Conservation (phyloP, 2,888 invertebrate species). For the Dryococelus australis region DNA sequence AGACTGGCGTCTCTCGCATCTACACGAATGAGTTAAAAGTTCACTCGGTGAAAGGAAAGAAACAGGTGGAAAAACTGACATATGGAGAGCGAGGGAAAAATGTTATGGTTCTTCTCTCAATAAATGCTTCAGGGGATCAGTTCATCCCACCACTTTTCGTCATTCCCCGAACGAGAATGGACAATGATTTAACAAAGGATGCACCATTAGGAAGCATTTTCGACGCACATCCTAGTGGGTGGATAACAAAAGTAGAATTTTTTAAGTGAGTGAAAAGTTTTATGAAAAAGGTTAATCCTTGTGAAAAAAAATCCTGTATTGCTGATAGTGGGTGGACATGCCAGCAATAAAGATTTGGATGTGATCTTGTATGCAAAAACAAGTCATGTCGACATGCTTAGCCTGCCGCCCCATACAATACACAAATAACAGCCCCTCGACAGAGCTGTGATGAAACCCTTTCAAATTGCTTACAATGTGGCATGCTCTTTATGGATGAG, state of each 20-base stretch:
- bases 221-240: too few relatives aligned
- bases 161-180: conserved; percentile 20
- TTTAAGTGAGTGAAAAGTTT: conserved; percentile 17
- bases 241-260: not conserved
- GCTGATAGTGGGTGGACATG: not conserved
- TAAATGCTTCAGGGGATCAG: conserved; percentile 31
- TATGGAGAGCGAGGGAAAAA: conserved; percentile 28
- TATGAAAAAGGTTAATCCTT: not conserved
- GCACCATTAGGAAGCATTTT: too few relatives aligned
- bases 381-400: too few relatives aligned
- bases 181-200: too few relatives aligned
- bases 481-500: too few relatives aligned
- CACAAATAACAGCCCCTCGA: too few relatives aligned
- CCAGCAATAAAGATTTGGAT: not conserved
- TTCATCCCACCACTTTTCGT: conserved; percentile 29
- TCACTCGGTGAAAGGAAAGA: conserved; percentile 19
- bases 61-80: conserved; percentile 30
- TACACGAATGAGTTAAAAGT: conserved; percentile 25
- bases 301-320: too few relatives aligned
- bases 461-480: too few relatives aligned
- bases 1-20: too few relatives aligned
- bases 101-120: conserved; percentile 23
- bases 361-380: too few relatives aligned
- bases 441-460: too few relatives aligned
- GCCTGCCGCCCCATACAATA: too few relatives aligned